Conservation (phyloP, 2,888 invertebrate species). For the Anaspis maculata region DNA sequence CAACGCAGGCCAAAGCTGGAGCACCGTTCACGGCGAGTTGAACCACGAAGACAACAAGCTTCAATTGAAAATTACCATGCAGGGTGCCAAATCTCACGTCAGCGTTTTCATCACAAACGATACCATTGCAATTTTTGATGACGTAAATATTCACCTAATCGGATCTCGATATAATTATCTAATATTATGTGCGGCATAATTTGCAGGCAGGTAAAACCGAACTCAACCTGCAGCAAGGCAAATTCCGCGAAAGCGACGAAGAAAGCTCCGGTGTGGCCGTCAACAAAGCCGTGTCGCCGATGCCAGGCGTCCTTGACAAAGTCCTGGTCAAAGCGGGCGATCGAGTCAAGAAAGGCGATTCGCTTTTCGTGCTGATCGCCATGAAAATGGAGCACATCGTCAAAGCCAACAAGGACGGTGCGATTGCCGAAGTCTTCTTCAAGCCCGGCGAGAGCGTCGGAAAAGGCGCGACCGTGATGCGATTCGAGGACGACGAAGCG, state of each 20-base stretch:
- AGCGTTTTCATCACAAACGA: constrained; percentile 50
- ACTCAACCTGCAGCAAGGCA: background rate
- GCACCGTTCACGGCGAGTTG: constrained; percentile 43
- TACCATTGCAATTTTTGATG: constrained; percentile 56
- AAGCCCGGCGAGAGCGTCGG: constrained; percentile 74
- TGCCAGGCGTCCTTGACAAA: constrained; percentile 94
- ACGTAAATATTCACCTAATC: constrained; percentile 38
- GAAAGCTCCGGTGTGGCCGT: no score
- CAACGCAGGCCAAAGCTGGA: constrained; percentile 49
- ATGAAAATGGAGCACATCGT: constrained; percentile 99
- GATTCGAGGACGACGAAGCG: constrained; percentile 44
- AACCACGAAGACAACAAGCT: constrained; percentile 36
- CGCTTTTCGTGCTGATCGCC: constrained; percentile 88
- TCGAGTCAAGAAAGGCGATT: constrained; percentile 76
- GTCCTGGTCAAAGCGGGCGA: constrained; percentile 77
- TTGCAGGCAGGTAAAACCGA: background rate
- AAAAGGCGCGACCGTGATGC: constrained; percentile 60
- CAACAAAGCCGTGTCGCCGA: constrained; percentile 74
- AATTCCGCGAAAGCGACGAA: background rate
- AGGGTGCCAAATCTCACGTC: constrained; percentile 48
- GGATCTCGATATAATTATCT: background rate
- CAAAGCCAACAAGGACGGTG: constrained; percentile 71
- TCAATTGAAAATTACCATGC: constrained; percentile 46
- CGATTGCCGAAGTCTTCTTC: constrained; percentile 62
- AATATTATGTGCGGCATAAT: constrained; percentile 1